Evolutionary conservation across 1,140 invertebrate genomes (phyloP).

Genomic region (Drosophila neocordata): DNA sequence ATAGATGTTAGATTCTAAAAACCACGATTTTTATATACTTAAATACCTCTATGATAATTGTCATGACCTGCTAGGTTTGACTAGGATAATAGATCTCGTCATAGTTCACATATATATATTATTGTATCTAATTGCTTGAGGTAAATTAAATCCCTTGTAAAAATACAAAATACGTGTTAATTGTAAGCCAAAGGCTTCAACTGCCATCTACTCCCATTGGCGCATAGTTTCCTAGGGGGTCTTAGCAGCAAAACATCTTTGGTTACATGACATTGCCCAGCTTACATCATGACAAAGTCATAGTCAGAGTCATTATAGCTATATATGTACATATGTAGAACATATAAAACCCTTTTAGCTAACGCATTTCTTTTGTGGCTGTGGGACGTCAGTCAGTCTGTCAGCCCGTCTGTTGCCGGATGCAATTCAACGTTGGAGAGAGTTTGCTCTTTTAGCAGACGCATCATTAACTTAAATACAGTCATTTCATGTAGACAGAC

Average conservation of each 20-base stretch:
- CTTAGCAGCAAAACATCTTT: neutral
- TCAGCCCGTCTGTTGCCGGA: conserved; percentile 1
- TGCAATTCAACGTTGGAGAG: neutral
- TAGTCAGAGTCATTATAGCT: neutral
- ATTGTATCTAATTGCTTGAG: neutral
- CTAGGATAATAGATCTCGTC: too few species aligned
- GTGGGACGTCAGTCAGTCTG: neutral
- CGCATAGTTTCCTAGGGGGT: neutral
- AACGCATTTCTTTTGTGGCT: conserved; percentile 1
- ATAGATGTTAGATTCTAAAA: too few species aligned
- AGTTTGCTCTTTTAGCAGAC: neutral
- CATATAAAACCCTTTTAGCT: conserved; percentile 16
- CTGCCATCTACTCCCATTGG: neutral
- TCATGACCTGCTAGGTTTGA: too few species aligned
- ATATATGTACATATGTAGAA: neutral
- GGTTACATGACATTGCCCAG: neutral
- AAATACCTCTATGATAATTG: too few species aligned
- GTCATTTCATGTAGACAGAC: neutral
- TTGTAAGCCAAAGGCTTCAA: neutral
- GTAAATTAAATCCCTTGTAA: neutral
- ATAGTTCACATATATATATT: too few species aligned
- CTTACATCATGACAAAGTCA: conserved; percentile 10
- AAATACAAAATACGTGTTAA: neutral
- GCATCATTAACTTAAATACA: conserved; percentile 21
- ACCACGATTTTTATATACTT: too few species aligned